Evolutionary conservation across 2,113 vertebrate genomes (phyloP).

Genomic region (Meleagris gallopavo): DNA sequence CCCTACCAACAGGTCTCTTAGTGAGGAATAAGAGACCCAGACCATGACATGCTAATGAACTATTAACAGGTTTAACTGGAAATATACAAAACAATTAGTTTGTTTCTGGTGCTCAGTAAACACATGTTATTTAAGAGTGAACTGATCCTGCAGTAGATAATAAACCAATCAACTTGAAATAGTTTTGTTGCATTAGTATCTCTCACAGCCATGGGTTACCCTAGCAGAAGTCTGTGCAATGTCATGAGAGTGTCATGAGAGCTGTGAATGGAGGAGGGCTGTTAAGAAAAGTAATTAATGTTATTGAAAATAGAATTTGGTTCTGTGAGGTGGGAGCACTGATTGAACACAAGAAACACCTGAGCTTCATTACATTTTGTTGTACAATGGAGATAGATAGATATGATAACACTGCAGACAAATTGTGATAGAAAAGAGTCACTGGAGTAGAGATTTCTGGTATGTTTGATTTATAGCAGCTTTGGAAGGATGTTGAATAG

Average conservation of each 20-base stretch:
- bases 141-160: background rate
- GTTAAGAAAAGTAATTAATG: slow-evolving; percentile 23
- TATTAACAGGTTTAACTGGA: background rate
- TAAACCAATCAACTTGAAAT: background rate
- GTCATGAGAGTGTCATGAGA: slow-evolving; percentile 12
- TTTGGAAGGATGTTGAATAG: background rate
- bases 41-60: rapidly evolving
- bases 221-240: background rate
- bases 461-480: slow-evolving; percentile 7
- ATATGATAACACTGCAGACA: background rate
- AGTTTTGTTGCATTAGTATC: background rate
- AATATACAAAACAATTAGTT: background rate
- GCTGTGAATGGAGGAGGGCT: background rate
- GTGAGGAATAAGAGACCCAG: background rate
- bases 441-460: background rate
- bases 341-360: background rate
- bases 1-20: background rate
- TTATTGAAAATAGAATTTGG: slow-evolving; percentile 25
- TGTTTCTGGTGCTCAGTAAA: background rate
- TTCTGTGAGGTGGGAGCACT: slow-evolving; percentile 41
- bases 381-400: background rate
- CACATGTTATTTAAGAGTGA: background rate
- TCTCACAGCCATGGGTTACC: background rate
- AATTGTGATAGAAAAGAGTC: background rate
- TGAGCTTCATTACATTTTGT: background rate